Evolutionary conservation across 2,113 vertebrate species (phyloP).

Genomic region (Murina feae): DNA sequence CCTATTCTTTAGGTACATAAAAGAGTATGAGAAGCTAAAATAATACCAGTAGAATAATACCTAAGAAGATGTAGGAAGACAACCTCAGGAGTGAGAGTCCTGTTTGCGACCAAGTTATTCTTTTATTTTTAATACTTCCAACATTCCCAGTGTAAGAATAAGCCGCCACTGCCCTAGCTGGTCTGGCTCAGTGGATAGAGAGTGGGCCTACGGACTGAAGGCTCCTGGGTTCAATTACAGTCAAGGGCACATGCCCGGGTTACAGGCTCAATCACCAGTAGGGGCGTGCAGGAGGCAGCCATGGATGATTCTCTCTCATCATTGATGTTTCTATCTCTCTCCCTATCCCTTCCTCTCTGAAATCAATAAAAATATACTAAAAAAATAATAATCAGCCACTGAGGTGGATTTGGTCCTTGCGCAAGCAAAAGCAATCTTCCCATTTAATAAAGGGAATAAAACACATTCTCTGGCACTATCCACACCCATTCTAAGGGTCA

Average conservation of each 20-base stretch:
- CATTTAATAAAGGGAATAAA: background rate
- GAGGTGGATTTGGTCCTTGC: background rate
- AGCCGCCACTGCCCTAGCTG: too few species aligned
- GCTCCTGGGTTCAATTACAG: too few species aligned
- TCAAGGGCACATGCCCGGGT: too few species aligned
- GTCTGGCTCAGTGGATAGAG: too few species aligned
- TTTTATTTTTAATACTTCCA: background rate
- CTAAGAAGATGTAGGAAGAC: background rate
- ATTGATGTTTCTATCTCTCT: too few species aligned
- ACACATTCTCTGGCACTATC: background rate
- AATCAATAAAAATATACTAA: too few species aligned
- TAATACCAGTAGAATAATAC: background rate
- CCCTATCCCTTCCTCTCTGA: too few species aligned
- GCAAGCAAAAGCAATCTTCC: background rate
- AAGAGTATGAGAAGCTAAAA: background rate
- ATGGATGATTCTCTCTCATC: too few species aligned
- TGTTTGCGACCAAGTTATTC: background rate
- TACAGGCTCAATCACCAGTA: too few species aligned
- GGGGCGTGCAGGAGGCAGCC: too few species aligned
- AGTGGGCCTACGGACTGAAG: too few species aligned
- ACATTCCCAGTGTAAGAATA: background rate
- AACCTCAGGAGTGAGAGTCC: background rate
- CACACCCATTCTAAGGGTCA: background rate
- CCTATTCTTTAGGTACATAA: background rate
- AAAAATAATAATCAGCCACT: background rate